Base-by-base conservation (phyloP, 2,113 vertebrate genomes). In the Ictalurus punctatus region DNA sequence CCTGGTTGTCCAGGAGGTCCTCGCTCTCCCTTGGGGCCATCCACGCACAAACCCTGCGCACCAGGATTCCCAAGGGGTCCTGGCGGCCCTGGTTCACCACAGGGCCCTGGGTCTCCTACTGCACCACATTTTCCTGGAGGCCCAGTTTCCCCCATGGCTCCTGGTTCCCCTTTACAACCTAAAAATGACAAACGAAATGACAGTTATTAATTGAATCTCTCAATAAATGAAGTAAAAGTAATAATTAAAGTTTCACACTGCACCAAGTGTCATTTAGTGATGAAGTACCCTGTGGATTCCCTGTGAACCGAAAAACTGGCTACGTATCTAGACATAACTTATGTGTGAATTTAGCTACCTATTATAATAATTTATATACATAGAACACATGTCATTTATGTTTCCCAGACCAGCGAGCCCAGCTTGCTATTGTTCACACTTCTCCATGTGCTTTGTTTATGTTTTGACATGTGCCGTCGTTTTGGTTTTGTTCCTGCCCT, bases 21-120 rank as follows among this genome's bases (percentile, higher is more conserved):
- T 88, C 37, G 59, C 0, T 86, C 84, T 63, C 90, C 90, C 69
- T 91, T 91, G 74, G 86, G 87, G 1, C 90, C 90, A 71, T 63
- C 63, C 54, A 86, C 30, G 54, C 90, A 91, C 52, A 61, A 16
- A 63, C 90, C 90, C 4, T 37, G 21, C 23, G 59, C 4, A 16
- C 91, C 91, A 30, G 34, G 56, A 59, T 9, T 85, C 6, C 91
- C 91, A 1, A 0, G 40, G 1, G 7, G 56, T 37, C 91, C 91
- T 12, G 65, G 59, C 19, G 25, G 54, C 34, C 91, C 91, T 14
- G 10, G 34, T 2, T 8, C 0, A 27, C 91, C 91, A 3, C 13
- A 0, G 16, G 63, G 65, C 8, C 91, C 91, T 25, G 5, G 17
- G 69, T 90, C 89, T 82, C 90, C 90, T 8, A 23, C 3, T 61